Evolutionary conservation across 2,113 vertebrate genomes (phyloP).

Genomic region (Felis catus): DNA sequence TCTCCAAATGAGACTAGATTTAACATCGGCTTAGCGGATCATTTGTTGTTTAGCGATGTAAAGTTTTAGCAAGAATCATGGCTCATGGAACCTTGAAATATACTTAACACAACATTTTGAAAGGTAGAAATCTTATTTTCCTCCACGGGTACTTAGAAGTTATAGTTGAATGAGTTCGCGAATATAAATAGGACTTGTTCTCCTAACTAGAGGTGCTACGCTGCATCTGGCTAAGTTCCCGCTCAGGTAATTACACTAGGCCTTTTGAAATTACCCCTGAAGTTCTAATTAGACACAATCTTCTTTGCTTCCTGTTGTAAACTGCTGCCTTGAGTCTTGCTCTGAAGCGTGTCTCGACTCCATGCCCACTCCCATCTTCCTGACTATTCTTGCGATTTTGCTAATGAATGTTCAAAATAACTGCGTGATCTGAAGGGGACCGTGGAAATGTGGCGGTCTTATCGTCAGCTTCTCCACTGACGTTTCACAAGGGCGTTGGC

Average conservation of each 20-base stretch:
- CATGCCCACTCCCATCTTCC: neutral
- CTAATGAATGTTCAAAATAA: conserved; percentile 19
- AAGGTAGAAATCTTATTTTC: conserved; percentile 70
- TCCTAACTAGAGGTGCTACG: conserved; percentile 62
- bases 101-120: conserved; percentile 68
- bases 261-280: conserved; percentile 66
- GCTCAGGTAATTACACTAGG: conserved; percentile 70
- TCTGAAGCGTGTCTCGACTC: conserved; percentile 45
- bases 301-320: conserved; percentile 72
- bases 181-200: conserved; percentile 69
- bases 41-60: conserved; percentile 68
- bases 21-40: conserved; percentile 54
- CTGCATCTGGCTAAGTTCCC: conserved; percentile 69
- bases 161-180: conserved; percentile 60
- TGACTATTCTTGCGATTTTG: neutral
- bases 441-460: neutral
- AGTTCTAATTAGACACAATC: conserved; percentile 76
- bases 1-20: conserved; percentile 50
- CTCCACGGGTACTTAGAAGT: conserved; percentile 69
- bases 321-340: conserved; percentile 50
- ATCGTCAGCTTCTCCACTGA: neutral
- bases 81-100: conserved; percentile 55
- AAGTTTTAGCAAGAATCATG: conserved; percentile 64
- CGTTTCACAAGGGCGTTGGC: neutral
- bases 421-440: neutral